Evolutionary conservation across 2,888 invertebrate genomes (phyloP).

Genomic region (Lamellibrachia columna): DNA sequence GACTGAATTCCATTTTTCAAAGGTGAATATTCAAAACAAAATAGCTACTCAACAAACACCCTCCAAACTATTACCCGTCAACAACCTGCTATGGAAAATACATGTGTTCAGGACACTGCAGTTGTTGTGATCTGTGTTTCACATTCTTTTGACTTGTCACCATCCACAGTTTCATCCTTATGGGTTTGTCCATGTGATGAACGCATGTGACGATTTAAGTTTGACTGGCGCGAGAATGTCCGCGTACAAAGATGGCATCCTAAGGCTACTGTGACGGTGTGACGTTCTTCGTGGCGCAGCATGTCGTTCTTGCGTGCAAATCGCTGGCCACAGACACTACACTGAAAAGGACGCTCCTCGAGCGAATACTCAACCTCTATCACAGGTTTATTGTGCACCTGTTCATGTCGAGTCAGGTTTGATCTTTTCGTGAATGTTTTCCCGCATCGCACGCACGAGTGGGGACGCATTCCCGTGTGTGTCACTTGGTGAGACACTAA

Average conservation of each 20-base stretch:
- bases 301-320: neutral
- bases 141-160: neutral
- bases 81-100: neutral
- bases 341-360: neutral
- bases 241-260: neutral
- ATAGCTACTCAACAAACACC: neutral
- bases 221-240: neutral
- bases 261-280: neutral
- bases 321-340: neutral
- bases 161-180: neutral
- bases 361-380: constrained; percentile 1
- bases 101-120: neutral
- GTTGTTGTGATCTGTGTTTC: neutral
- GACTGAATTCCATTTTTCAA: neutral
- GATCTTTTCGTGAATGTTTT: neutral
- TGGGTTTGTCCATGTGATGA: neutral
- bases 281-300: neutral
- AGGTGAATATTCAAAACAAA: neutral
- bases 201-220: neutral
- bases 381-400: neutral
- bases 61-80: neutral
- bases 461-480: neutral
- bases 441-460: neutral
- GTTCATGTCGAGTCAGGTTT: neutral
- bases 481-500: neutral